Evolutionary conservation across 1,140 invertebrate genomes (phyloP).

Genomic region (Drosophila cardini): DNA sequence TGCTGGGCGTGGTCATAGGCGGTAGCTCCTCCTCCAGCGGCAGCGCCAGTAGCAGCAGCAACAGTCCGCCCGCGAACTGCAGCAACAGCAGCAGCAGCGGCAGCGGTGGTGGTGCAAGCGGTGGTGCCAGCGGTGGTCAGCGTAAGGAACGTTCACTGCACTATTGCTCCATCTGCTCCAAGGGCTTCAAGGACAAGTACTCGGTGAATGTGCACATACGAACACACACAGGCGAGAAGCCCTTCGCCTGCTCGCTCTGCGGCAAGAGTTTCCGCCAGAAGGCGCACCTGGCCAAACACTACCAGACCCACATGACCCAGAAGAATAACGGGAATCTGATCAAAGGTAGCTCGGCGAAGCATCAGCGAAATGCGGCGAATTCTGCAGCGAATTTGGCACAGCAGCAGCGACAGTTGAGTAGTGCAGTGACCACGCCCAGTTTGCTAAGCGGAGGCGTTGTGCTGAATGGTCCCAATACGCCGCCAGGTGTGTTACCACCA

Average conservation of each 20-base stretch:
- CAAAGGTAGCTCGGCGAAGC: slow-evolving; percentile 71
- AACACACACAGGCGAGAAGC: slow-evolving; percentile 94
- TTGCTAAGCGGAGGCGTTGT: slow-evolving; percentile 55
- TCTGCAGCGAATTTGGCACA: slow-evolving; percentile 32
- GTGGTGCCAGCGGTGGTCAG: slow-evolving; percentile 79
- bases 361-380: slow-evolving; percentile 50
- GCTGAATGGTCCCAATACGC: slow-evolving; percentile 69
- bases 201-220: slow-evolving; percentile 96
- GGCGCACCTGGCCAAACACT: slow-evolving; percentile 98
- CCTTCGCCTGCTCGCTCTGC: slow-evolving; percentile 94
- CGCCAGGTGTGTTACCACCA: slow-evolving; percentile 67
- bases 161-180: slow-evolving; percentile 96
- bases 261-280: slow-evolving; percentile 97
- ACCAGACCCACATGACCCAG: slow-evolving; percentile 96
- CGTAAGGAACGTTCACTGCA: slow-evolving; percentile 94
- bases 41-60: slow-evolving; percentile 76
- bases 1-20: slow-evolving; percentile 64
- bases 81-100: slow-evolving; percentile 62
- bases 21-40: slow-evolving; percentile 67
- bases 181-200: slow-evolving; percentile 97
- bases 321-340: slow-evolving; percentile 86
- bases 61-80: slow-evolving; percentile 66
- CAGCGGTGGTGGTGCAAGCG: slow-evolving; percentile 60
- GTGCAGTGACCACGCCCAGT: slow-evolving; percentile 39
- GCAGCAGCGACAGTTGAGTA: slow-evolving; percentile 54